Conservation (phyloP, 1,140 invertebrate species). For the Drosophila persimilis region DNA sequence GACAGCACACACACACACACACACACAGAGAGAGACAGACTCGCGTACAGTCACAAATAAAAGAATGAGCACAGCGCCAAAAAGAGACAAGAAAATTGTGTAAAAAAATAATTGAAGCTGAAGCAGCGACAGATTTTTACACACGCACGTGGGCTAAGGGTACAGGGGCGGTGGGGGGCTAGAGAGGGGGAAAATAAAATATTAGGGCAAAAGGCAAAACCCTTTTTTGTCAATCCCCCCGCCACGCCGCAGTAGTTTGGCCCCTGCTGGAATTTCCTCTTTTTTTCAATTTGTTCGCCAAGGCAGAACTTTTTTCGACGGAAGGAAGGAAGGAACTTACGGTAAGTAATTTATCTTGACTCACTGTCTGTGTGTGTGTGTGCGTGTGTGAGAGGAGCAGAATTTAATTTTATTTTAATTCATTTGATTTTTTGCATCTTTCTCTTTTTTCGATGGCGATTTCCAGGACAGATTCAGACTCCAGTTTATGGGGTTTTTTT, state of each 20-base stretch:
- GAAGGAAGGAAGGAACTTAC: constrained; percentile 47
- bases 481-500: constrained; percentile 2
- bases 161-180: not conserved
- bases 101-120: constrained; percentile 80
- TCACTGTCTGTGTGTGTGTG: constrained; percentile 2
- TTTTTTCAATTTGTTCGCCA: constrained; percentile 67
- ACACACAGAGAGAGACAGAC: constrained; percentile 3
- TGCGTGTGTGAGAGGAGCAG: constrained; percentile 10
- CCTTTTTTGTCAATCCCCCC: constrained; percentile 49
- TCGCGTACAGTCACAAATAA: constrained; percentile 29
- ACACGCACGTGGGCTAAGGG: constrained; percentile 44
- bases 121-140: constrained; percentile 68
- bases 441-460: not conserved
- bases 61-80: constrained; percentile 48
- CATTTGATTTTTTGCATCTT: constrained; percentile 33
- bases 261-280: constrained; percentile 2
- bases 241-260: constrained; percentile 14
- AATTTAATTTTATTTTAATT: constrained; percentile 64
- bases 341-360: constrained; percentile 76
- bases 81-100: constrained; percentile 69
- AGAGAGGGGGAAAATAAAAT: constrained; percentile 47
- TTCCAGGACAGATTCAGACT: too few relatives aligned
- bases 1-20: constrained; percentile 2
- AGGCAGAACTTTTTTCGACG: constrained; percentile 16
- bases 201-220: constrained; percentile 54